Percentiles rank a stretch among this genome's conserved stretches.
Conservation (phyloP, 2,113 vertebrate species). For the Poeciliopsis retropinna region DNA sequence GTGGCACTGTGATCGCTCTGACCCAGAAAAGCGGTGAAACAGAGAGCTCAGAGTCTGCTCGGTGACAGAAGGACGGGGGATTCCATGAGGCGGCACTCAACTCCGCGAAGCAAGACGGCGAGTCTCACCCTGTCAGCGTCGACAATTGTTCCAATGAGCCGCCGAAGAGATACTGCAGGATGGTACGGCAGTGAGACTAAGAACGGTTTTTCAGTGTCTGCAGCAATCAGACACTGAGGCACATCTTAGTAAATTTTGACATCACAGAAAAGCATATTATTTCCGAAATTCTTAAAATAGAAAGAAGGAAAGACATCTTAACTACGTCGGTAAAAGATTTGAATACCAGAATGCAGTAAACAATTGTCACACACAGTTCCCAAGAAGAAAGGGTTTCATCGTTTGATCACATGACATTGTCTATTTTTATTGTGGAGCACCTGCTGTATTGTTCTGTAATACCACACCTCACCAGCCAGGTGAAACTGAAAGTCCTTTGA, state of each 20-base stretch:
- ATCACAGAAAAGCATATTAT: background rate
- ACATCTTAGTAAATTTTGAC: background rate
- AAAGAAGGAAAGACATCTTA: too few species aligned
- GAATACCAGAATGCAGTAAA: too few species aligned
- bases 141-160: constrained; percentile 2
- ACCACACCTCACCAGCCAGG: too few species aligned
- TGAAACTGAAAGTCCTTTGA: too few species aligned
- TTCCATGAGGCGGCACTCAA: constrained; percentile 47
- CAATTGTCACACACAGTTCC: too few species aligned
- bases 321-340: too few species aligned
- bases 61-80: constrained; percentile 58
- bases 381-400: too few species aligned
- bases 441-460: too few species aligned
- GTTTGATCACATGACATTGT: too few species aligned
- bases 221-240: constrained; percentile 33
- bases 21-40: constrained; percentile 74
- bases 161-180: constrained; percentile 37
- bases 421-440: too few species aligned
- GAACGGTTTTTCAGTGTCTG: constrained; percentile 17
- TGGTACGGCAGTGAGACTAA: constrained; percentile 27
- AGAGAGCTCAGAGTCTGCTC: constrained; percentile 52
- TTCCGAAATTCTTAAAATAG: background rate
- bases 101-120: constrained; percentile 55
- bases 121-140: constrained; percentile 46
- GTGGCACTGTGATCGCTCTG: constrained; percentile 65